Base-by-base conservation (phyloP, 2,797 vertebrate species). In the Botia almorhae region DNA sequence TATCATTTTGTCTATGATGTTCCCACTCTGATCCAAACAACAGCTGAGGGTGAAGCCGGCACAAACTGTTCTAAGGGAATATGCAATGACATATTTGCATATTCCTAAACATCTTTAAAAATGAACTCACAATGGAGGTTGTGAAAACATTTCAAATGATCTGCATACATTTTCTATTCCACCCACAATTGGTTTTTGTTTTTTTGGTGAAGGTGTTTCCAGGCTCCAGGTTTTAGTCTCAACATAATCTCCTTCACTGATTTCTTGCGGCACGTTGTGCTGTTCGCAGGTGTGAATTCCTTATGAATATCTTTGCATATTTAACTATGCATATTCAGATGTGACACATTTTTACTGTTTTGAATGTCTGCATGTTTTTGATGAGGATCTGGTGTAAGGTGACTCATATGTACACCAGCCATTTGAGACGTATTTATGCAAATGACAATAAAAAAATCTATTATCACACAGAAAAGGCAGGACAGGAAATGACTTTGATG, bases 231-330 rank as follows among this genome's bases (percentile, higher is more conserved):
- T 86, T 76, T 36, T n/a, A 39, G 36, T 71, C 48, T 56, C 51
- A 80, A 84, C 84, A 78, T 84, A 76, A 83, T 81, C 76, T 48
- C 23, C 39, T 69, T 84, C 29, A 0, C 29, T 84, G 87, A 90
- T 89, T 88, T 87, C 82, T 84, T 84, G 61, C 63, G 80, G 83
- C 79, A 86, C 76, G 19, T 60, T 63, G 21, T 29, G 73, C 79
- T 85, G 78, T 78, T 74, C 86, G 82, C 87, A 90, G 87, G 85
- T 91, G 86, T 83, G 83, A 87, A 88, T 84, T 86, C 73, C 39
- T 56, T 72, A 60, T 56, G 7, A 85, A 88, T 88, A 85, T 87
- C 60, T 90, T 82, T 89, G 85, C 88, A 90, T 90, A 88, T 86
- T 87, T 85, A 83, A 83, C 63, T 26, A 63, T 82, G 86, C 69